phyloP scores from a whole-genome alignment of 2,888 invertebrate species.

The Tachystola acroxantha region DNA sequence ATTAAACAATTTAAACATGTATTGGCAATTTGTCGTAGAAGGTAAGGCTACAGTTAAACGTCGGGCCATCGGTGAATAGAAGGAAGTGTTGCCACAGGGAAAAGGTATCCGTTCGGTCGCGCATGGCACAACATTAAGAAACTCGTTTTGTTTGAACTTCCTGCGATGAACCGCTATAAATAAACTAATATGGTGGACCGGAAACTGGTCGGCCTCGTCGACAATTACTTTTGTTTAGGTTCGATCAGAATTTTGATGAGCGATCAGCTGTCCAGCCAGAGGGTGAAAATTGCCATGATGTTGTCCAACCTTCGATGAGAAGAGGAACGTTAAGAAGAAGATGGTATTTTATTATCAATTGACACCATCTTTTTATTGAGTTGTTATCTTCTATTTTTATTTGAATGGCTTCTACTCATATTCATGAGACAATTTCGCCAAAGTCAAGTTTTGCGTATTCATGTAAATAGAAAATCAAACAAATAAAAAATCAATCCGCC shows the following conservation, averaged over 20 bases:
- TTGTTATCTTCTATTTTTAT: too few relatives aligned
- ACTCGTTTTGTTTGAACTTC: conserved; percentile 51
- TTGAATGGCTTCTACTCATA: too few relatives aligned
- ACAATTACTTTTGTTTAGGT: not conserved
- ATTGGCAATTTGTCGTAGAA: not conserved
- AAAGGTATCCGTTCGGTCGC: conserved; percentile 46
- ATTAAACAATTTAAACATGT: conserved; percentile 1
- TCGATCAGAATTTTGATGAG: not conserved
- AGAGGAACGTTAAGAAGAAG: too few relatives aligned
- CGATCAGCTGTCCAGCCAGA: not conserved
- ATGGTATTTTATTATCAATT: too few relatives aligned
- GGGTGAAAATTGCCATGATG: too few relatives aligned
- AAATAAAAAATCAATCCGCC: too few relatives aligned
- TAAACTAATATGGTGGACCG: conserved; percentile 55
- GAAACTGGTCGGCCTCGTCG: conserved; percentile 48
- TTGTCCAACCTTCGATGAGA: too few relatives aligned
- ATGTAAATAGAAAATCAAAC: too few relatives aligned
- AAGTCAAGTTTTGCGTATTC: too few relatives aligned
- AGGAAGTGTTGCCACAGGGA: conserved; percentile 52
- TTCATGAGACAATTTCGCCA: too few relatives aligned
- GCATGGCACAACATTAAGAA: conserved; percentile 58
- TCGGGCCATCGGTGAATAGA: conserved; percentile 15
- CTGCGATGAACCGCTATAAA: conserved; percentile 48
- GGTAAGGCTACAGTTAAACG: conserved; percentile 10
- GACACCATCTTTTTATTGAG: too few relatives aligned